Evolutionary conservation across 2,113 vertebrate species (phyloP).

Genomic region (Rhagologus leucostigma): DNA sequence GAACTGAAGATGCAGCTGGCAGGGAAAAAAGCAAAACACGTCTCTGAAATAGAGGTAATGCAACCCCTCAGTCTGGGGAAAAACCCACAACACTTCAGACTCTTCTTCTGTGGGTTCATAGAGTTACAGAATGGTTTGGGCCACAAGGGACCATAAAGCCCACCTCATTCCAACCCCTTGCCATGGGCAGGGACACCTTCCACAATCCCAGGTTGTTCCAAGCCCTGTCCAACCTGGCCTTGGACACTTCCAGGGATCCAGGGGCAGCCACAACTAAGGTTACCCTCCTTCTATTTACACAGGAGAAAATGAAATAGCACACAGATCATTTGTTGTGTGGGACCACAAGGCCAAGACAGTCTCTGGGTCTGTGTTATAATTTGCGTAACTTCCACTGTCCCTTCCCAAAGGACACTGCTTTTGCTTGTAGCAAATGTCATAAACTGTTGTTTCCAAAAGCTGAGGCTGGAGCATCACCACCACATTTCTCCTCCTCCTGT

Average conservation of each 20-base stretch:
- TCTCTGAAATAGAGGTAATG: slow-evolving; percentile 67
- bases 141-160: not conserved
- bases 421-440: not conserved
- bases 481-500: not conserved
- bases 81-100: not conserved
- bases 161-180: not conserved
- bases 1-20: slow-evolving; percentile 85
- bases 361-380: not conserved
- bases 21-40: slow-evolving; percentile 62
- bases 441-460: not conserved
- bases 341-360: not conserved
- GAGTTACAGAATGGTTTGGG: not conserved
- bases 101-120: not conserved
- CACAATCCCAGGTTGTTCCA: not conserved
- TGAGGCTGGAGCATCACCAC: not conserved
- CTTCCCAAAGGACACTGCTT: not conserved
- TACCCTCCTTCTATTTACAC: not conserved
- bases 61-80: not conserved
- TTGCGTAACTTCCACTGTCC: not conserved
- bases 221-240: accelerated
- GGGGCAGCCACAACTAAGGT: not conserved
- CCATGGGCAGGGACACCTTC: not conserved
- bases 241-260: not conserved
- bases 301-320: not conserved
- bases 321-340: not conserved